Evolutionary conservation across 2,797 vertebrate species (phyloP), one percentile per base, ranked within the genome.

Genomic region (Enteromius mattozi): DNA sequence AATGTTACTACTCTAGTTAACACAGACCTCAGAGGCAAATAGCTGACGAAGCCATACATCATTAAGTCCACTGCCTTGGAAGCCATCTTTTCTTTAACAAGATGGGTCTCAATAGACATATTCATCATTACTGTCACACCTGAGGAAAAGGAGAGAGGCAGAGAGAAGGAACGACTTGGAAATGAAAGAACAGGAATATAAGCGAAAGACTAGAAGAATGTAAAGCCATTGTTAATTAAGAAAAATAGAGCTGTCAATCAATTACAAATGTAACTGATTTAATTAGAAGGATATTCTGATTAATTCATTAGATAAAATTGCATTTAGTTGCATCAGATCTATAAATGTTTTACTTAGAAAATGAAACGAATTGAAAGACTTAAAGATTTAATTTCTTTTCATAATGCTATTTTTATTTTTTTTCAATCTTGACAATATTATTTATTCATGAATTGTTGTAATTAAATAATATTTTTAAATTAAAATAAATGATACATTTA

Each of bases 1-100:
- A 90, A 92, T 92, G 88, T 92, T 91, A 92, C 91, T 90, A 90
- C 88, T 91, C 88, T 92, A 87, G 92, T 93, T 92, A 93, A 92
- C 91, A 90, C 75, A 66, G 87, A 90, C 91, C 93, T 93, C 83
- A 59, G 70, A 93, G 93, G 93, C 92, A 92, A 91, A 91, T 88
- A 85, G 87, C 89, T 89, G 90, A 89, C 92, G 86, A 88, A 45
- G 81, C 91, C 89, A 90, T 92, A 90, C 89, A 90, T 93, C 92
- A 89, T 92, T 91, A 88, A 90, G 90, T 87, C 83, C 86, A 89
- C 81, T 91, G 88, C 86, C 85, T 89, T 92, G 88, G 90, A 92
- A 92, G 90, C 81, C 91, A 86, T 91, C 91, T 89, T 88, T 88
- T 88, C 91, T 91, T 89, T 92, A 92, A 91, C 89, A 91, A 92